phyloP scores from a whole-genome alignment of 2,888 invertebrate species.

The Acanthosoma haemorrhoidale region DNA sequence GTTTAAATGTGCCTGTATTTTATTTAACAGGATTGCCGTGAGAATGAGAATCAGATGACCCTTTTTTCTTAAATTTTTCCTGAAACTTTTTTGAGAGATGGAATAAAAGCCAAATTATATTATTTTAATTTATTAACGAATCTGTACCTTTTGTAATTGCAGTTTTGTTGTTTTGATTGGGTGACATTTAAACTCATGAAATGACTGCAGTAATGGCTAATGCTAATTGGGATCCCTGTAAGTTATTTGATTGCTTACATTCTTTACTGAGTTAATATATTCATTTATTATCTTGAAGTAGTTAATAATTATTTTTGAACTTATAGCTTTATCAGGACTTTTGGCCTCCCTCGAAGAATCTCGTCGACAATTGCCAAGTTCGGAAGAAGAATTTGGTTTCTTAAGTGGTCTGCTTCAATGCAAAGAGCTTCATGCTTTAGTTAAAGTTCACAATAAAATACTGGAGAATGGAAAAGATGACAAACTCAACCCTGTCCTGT shows the following conservation, averaged over 20 bases:
- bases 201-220: conserved; percentile 57
- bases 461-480: conserved; percentile 77
- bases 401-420: conserved; percentile 77
- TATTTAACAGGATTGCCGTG: neutral
- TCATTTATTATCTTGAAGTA: too few relatives aligned
- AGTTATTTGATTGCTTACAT: conserved; percentile 41
- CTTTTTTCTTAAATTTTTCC: neutral
- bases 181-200: conserved; percentile 45
- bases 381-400: conserved; percentile 76
- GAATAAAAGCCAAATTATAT: neutral
- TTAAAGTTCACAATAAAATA: conserved; percentile 86
- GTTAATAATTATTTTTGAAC: too few relatives aligned
- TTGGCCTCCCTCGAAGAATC: conserved; percentile 78
- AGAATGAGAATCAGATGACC: conserved; percentile 5
- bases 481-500: conserved; percentile 74
- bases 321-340: conserved; percentile 69
- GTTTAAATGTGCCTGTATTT: neutral
- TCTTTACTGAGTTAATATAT: neutral
- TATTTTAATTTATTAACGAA: neutral
- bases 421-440: conserved; percentile 80
- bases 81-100: neutral
- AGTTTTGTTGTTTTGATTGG: neutral
- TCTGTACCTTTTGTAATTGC: neutral
- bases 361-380: conserved; percentile 60
- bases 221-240: conserved; percentile 59